These are phyloP conservation scores for Solenodon paradoxus DNA, from an alignment of 2,113 vertebrate species.

Conservation along the genomic window DNA sequence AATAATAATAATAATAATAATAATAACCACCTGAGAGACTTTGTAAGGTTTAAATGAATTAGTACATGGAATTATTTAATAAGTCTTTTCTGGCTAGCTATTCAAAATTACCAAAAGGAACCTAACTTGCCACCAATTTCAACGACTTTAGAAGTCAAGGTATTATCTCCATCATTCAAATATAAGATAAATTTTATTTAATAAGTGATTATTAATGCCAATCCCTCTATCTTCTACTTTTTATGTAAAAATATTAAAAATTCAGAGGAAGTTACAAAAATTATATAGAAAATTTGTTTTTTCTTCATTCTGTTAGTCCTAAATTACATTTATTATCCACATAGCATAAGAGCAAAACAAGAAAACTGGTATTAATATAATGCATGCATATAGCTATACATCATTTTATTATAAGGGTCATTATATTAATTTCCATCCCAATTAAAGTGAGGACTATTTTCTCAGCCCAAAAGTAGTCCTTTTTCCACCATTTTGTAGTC, in stretches of 20 bases:
- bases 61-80: background rate
- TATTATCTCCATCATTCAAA: background rate
- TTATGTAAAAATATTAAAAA: background rate
- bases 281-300: background rate
- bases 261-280: background rate
- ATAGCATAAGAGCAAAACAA: background rate
- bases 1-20: too few relatives aligned
- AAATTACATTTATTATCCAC: background rate
- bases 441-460: background rate
- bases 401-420: background rate
- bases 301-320: background rate
- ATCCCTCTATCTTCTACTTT: background rate
- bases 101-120: background rate
- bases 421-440: background rate
- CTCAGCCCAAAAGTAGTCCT: background rate
- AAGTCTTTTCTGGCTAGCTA: background rate
- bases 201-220: background rate
- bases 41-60: background rate
- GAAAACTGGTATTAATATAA: background rate
- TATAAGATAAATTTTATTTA: background rate
- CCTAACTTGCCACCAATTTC: background rate
- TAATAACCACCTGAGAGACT: background rate
- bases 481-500: background rate
- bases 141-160: background rate
- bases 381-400: background rate